Base-by-base conservation (phyloP, 1,140 invertebrate genomes). In the Leptestheria dahalacensis region DNA sequence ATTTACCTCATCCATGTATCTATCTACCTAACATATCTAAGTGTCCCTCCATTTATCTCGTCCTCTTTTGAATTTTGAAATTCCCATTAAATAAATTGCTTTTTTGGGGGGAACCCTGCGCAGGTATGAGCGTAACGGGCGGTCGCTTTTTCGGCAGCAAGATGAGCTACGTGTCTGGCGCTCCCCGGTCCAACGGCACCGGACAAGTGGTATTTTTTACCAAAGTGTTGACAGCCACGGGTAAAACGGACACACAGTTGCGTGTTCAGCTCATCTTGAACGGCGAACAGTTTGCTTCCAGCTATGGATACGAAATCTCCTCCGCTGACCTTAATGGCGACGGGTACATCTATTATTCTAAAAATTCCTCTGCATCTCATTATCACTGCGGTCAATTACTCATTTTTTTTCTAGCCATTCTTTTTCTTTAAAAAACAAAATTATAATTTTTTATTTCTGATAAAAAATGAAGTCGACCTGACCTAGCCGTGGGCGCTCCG, bases 401-500 rank as follows among this genome's bases (percentile, higher is more conserved):
- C 26, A 21, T 51, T 51, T 51, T 24, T 51, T 51, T 51, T 18
- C 20, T 18, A 24, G 18, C 12, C 23, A n/a, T n/a, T n/a, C n/a
- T n/a, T n/a, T n/a, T n/a, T n/a, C n/a, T n/a, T n/a, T n/a, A n/a
- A n/a, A n/a, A n/a, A n/a, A n/a, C n/a, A n/a, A n/a, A n/a, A n/a
- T n/a, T n/a, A n/a, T n/a, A n/a, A n/a, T n/a, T n/a, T n/a, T n/a
- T n/a, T n/a, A n/a, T n/a, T n/a, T n/a, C n/a, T n/a, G n/a, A n/a
- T n/a, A n/a, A n/a, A n/a, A n/a, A n/a, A n/a, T n/a, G n/a, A n/a
- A 90, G 87, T 33, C 74, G 80, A 62, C 80, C 85, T 21, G 93
- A 97, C 75, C 74, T 97, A 9, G 75, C 94, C 49, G 86, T 95
- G 1, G 86, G 87, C 21, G 91, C 92, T 11, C 93, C 93, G 15